Evolutionary conservation across 2,797 vertebrate species (phyloP).

Genomic region (Chanos chanos): DNA sequence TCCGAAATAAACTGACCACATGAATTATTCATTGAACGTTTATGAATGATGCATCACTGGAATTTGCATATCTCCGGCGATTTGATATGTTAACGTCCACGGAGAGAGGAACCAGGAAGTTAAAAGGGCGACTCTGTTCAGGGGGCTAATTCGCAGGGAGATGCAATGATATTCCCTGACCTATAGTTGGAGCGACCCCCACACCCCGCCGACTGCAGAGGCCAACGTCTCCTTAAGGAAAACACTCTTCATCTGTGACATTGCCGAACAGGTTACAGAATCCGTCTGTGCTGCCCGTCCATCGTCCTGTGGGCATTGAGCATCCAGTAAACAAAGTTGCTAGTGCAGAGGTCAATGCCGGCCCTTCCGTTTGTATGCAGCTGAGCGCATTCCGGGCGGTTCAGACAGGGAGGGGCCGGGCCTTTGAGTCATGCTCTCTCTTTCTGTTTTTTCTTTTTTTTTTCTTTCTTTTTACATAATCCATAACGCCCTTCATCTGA

Average conservation of each 20-base stretch:
- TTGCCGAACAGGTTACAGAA: background rate
- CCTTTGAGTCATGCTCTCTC: conserved; percentile 10
- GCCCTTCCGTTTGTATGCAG: background rate
- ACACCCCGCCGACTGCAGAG: background rate
- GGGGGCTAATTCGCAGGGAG: too few relatives aligned
- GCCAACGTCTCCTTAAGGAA: too few relatives aligned
- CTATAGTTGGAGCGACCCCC: too few relatives aligned
- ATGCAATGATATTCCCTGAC: too few relatives aligned
- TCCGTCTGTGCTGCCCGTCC: background rate
- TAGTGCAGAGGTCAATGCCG: background rate
- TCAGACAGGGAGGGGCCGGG: background rate
- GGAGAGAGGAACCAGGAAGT: too few relatives aligned
- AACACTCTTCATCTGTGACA: background rate
- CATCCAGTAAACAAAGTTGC: background rate
- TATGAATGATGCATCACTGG: too few relatives aligned
- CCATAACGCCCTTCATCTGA: conserved; percentile 27
- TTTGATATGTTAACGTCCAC: too few relatives aligned
- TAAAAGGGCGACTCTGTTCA: too few relatives aligned
- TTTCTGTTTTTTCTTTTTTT: background rate
- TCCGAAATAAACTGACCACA: too few relatives aligned
- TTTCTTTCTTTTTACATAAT: conserved; percentile 31
- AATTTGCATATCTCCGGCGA: too few relatives aligned
- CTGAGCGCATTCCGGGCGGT: conserved; percentile 2
- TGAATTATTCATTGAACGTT: too few relatives aligned
- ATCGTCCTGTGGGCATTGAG: background rate